Conservation (phyloP, 1,140 invertebrate species). For the Drosophila nannoptera region DNA sequence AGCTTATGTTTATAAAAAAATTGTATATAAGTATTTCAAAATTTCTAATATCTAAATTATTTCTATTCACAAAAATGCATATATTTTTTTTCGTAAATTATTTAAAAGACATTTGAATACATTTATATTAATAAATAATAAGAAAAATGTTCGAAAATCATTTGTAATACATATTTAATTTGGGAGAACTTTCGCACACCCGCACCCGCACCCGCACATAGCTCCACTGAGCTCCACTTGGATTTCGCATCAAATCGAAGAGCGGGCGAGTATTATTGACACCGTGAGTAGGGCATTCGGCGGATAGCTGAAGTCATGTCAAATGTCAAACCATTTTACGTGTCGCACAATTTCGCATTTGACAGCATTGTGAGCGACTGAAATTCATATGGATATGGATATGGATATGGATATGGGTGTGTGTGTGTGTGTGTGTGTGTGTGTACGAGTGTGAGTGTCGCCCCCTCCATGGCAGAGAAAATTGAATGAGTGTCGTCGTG, state of each 20-base stretch:
- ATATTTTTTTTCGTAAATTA: too few species aligned
- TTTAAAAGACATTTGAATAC: too few species aligned
- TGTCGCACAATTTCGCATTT: constrained; percentile 49
- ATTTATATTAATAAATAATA: too few species aligned
- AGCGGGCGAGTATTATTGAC: neutral
- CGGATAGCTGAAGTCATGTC: constrained; percentile 8
- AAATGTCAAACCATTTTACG: constrained; percentile 41
- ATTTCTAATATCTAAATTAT: too few species aligned
- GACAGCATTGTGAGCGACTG: constrained; percentile 31
- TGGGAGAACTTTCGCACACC: neutral
- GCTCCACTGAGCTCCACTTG: neutral
- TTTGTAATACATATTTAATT: too few species aligned
- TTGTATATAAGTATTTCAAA: too few species aligned
- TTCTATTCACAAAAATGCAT: too few species aligned
- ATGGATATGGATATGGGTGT: neutral
- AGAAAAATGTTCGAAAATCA: too few species aligned
- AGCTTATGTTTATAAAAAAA: too few species aligned
- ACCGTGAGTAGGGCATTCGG: constrained; percentile 17
- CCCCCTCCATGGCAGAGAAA: constrained; percentile 43
- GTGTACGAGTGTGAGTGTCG: neutral
- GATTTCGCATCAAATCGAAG: neutral
- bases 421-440: neutral
- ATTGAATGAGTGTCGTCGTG: constrained; percentile 75
- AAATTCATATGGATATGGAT: constrained; percentile 20
- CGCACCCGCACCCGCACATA: neutral